phyloP scores from a whole-genome alignment of 2,113 vertebrate species.

The Butorides virescens region DNA sequence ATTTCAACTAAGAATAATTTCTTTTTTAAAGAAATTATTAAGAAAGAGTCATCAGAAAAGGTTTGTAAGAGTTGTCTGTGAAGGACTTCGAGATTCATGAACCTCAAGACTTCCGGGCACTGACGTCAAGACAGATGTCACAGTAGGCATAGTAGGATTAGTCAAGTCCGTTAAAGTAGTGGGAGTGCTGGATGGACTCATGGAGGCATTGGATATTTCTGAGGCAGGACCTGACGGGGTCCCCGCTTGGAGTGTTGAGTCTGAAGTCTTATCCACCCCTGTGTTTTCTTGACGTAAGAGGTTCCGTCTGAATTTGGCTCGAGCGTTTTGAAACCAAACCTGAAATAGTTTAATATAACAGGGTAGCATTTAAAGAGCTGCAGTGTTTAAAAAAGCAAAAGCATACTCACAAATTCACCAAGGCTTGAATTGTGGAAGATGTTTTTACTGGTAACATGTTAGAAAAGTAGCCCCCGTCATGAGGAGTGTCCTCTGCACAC shows the following conservation, averaged over 20 bases:
- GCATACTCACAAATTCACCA: slow-evolving; percentile 41
- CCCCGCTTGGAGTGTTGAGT: slow-evolving; percentile 89
- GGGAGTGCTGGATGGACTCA: slow-evolving; percentile 96
- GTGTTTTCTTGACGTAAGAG: slow-evolving; percentile 96
- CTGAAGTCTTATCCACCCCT: slow-evolving; percentile 92
- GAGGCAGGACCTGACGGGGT: slow-evolving; percentile 95
- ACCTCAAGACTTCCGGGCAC: slow-evolving; percentile 91
- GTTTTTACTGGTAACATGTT: neutral
- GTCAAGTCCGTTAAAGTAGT: slow-evolving; percentile 98
- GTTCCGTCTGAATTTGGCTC: slow-evolving; percentile 98
- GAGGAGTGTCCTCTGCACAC: neutral
- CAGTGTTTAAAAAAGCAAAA: slow-evolving; percentile 25
- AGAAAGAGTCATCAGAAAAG: slow-evolving; percentile 92
- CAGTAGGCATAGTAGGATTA: slow-evolving; percentile 96
- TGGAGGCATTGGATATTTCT: slow-evolving; percentile 96
- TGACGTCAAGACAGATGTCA: slow-evolving; percentile 93
- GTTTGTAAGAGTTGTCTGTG: slow-evolving; percentile 96
- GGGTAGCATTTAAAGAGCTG: slow-evolving; percentile 62
- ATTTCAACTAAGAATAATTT: slow-evolving; percentile 85
- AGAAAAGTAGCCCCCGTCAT: neutral
- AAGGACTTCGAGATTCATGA: slow-evolving; percentile 94
- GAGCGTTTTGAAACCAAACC: slow-evolving; percentile 99
- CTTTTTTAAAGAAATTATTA: slow-evolving; percentile 81
- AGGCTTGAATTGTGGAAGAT: neutral
- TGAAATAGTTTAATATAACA: slow-evolving; percentile 68